phyloP scores from a whole-genome alignment of 2,797 vertebrate species.

The Sphenopsis melanotis region DNA sequence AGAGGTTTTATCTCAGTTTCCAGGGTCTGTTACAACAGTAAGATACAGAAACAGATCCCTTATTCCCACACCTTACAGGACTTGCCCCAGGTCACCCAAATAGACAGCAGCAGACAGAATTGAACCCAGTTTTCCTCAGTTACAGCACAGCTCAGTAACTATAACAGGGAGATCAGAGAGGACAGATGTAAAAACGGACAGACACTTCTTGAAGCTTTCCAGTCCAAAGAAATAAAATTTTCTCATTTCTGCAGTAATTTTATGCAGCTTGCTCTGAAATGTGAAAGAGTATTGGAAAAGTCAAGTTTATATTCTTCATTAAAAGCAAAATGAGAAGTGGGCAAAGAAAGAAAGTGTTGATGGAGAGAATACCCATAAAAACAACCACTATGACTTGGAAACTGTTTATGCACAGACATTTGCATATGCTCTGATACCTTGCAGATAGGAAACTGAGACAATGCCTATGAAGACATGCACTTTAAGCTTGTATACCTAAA shows the following conservation, averaged over 20 bases:
- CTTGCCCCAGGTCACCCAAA: not conserved
- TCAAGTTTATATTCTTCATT: not conserved
- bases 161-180: not conserved
- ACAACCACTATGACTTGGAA: not conserved
- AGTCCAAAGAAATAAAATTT: not conserved
- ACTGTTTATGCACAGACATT: not conserved
- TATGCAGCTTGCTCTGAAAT: not conserved
- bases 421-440: not conserved
- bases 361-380: not conserved
- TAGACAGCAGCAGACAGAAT: not conserved
- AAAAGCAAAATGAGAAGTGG: not conserved
- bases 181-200: not conserved
- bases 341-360: not conserved
- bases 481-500: not conserved
- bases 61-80: not conserved
- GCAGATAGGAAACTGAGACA: not conserved
- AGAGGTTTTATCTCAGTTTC: not conserved
- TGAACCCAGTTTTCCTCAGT: not conserved
- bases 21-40: not conserved
- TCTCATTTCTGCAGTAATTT: not conserved
- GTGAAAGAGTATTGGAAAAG: not conserved
- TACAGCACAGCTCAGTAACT: not conserved
- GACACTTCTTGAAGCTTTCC: not conserved
- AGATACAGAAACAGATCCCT: not conserved
- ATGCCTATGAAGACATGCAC: not conserved